These are phyloP conservation scores for Rhyacichthys aspro DNA, from an alignment of 2,797 vertebrate genomes.

Conservation along the genomic window DNA sequence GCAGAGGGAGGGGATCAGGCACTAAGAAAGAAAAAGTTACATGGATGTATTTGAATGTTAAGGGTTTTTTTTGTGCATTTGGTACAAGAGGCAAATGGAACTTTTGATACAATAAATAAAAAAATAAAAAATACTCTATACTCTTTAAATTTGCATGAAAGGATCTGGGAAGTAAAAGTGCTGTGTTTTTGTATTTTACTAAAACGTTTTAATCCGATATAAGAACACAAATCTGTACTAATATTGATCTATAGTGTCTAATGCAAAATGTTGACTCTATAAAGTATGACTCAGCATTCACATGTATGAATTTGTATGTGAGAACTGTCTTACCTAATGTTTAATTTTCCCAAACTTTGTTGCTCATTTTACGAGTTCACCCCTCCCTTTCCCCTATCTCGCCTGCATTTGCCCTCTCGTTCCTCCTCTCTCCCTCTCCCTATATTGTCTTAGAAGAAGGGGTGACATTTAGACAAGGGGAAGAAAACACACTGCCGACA, in stretches of 20 bases:
- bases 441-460: constrained; percentile 85
- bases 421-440: constrained; percentile 72
- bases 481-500: constrained; percentile 83
- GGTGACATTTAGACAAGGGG: constrained; percentile 88
- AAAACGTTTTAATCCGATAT: neutral
- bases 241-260: constrained; percentile 7
- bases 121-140: too few species aligned
- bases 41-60: neutral
- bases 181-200: constrained; percentile 14
- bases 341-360: constrained; percentile 90
- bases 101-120: too few species aligned
- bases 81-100: neutral
- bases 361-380: constrained; percentile 83
- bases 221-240: neutral
- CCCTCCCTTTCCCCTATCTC: constrained; percentile 47
- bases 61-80: neutral
- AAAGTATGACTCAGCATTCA: constrained; percentile 42
- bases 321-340: constrained; percentile 82
- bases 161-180: neutral
- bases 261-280: constrained; percentile 3
- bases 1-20: constrained; percentile 44
- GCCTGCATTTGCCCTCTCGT: constrained; percentile 72
- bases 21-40: constrained; percentile 36
- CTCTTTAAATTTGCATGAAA: too few species aligned
- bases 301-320: constrained; percentile 44